Base-by-base conservation (phyloP, 2,113 vertebrate species). In the Trogon surrucura region DNA sequence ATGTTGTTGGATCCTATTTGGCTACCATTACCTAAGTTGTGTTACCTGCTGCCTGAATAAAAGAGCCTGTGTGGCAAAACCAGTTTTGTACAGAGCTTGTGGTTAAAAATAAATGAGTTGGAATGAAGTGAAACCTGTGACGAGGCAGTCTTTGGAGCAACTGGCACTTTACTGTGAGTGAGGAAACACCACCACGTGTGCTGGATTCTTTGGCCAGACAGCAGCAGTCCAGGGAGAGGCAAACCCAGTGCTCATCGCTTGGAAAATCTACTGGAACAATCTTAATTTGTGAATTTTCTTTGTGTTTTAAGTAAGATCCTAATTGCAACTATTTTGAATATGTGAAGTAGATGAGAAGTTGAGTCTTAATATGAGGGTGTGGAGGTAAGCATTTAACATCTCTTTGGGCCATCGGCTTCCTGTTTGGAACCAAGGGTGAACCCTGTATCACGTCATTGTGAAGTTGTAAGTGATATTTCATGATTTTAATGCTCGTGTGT, bases 101-200 rank as follows among this genome's bases (percentile, higher is more conserved):
- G 36, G 16, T 27, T 81, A 45, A 78, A 83, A 84, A 50, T n/a
- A 15, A 45, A 8, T 36, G 16, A 41, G 16, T 57, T 5, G 2
- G 25, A 71, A 58, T n/a, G 19, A 79, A 85, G 15, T 6, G 4
- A 60, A 72, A 41, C 36, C 56, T 71, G 16, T 51, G 53, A 82
- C 54, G 72, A 56, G 25, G 9, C 36, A 50, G 22, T 64, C 23
- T 80, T n/a, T 74, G 23, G 23, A 80, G 32, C 53, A 80, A 11
- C 11, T 14, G 66, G 51, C 20, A 26, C n/a, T 81, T 65, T 20
- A 18, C 9, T 70, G 20, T 73, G 61, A 34, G 8, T 2, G 8
- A 6, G 16, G n/a, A 54, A 73, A 45, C n/a, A 16, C 19, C 4
- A 50, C 60, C 5, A 6, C 0, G 0, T 15, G 16, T 74, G 22